Evolutionary conservation across 2,113 vertebrate species (phyloP), one percentile per base, ranked within the genome.

Genomic region (Eretmodus cyanostictus): DNA sequence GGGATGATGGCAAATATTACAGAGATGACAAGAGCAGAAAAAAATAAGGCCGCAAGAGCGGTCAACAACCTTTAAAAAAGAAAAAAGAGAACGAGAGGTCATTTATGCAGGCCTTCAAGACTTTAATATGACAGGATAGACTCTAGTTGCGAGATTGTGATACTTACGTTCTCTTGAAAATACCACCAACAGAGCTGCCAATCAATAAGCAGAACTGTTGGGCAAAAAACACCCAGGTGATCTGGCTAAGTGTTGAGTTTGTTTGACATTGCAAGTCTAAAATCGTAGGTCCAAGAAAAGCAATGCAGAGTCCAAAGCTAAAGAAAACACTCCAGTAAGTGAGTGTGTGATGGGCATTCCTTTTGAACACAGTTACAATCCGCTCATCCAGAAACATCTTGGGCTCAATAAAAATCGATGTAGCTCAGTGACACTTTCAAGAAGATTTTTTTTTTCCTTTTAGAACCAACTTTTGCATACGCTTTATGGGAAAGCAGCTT

Each of bases 281-380:
- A 95, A 99, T 96, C 27, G 98, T 99, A 82, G 98, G 98, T 88
- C 98, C 98, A 89, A 99, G 96, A 91, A 99, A 99, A 34, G 98
- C 98, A 87, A 99, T 97, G 97, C 98, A 98, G 85, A 99, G 97
- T 94, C 98, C 98, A 93, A 98, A 99, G 94, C 98, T 99, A 95
- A 99, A 99, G 96, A 99, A 99, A 87, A 98, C 97, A 91, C 98
- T 98, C 98, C 98, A 99, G 89, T 98, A 99, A 84, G 98, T 99
- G 84, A 99, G 94, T 9, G 98, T 99, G 95, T 98, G 97, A 93
- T 98, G 98, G 84, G 97, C 96, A 95, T 99, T 97, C 89, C 96
- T 96, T 92, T 97, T 97, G 90, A 99, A 98, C 89, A 98, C 95
- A 6, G 94, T 96, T 63, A 97, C 79, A 83, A 98, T 97, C 84